phyloP scores from a whole-genome alignment of 2,888 invertebrate genomes.

The Tribolium freemani region DNA sequence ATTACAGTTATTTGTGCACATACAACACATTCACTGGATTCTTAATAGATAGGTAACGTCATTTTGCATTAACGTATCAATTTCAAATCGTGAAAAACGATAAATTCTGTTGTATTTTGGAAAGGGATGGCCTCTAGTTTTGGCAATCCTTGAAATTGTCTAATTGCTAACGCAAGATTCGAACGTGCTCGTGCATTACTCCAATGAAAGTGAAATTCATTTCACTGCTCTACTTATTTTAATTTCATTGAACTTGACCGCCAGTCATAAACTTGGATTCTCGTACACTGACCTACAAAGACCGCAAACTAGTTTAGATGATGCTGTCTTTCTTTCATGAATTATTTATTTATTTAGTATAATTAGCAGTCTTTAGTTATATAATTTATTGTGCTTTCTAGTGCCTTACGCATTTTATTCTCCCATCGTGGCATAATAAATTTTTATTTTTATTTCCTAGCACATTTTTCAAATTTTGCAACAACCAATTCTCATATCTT shows the following conservation, averaged over 20 bases:
- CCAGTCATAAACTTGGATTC: slow-evolving; percentile 12
- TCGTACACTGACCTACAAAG: slow-evolving; percentile 30
- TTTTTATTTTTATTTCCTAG: neutral
- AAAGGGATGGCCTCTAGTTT: neutral
- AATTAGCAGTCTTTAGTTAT: neutral
- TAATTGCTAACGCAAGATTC: neutral
- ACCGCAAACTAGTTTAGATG: slow-evolving; percentile 27
- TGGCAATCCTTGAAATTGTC: neutral
- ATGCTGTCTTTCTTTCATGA: slow-evolving; percentile 30
- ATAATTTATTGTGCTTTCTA: neutral
- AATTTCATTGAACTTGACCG: slow-evolving; percentile 35
- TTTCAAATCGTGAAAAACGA: neutral
- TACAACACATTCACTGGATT: slow-evolving; percentile 29
- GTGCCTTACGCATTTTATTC: neutral
- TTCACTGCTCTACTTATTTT: slow-evolving; percentile 31
- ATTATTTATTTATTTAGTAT: slow-evolving; percentile 10
- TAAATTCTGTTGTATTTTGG: neutral
- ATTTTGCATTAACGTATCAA: neutral
- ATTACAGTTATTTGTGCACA: slow-evolving; percentile 37
- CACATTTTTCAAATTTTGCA: slow-evolving; percentile 13
- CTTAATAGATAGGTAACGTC: slow-evolving; percentile 5
- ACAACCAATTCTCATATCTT: slow-evolving; percentile 21
- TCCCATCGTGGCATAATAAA: neutral
- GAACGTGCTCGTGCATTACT: neutral
- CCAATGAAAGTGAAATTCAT: slow-evolving; percentile 21